Base-by-base conservation (phyloP, 2,113 vertebrate species). In the Anthoscopus minutus region DNA sequence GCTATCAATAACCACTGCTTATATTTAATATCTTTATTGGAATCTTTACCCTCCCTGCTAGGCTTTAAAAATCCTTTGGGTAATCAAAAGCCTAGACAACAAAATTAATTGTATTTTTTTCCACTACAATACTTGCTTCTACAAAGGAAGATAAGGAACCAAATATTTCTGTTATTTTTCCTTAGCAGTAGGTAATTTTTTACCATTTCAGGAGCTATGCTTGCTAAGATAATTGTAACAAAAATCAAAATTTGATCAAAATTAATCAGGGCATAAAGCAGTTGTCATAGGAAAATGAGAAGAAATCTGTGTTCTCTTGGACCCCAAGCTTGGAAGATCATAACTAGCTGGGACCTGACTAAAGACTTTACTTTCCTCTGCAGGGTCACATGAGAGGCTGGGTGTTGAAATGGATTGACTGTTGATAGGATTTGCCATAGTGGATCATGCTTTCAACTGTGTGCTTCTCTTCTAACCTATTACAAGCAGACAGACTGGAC, bases 341-440 rank as follows among this genome's bases (percentile, higher is more conserved):
- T 51, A 90, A 44, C 47, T 56, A 38, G 31, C 60, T 74, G 53
- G 71, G 78, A 88, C 47, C 44, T 70, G 48, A 62, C 56, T 78
- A 15, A 88, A 73, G 76, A 51, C 45, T 90, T 72, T 24, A 14
- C 44, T 80, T 5, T 90, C 25, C 60, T 93, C 60, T 81, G 54
- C 42, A 38, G 71, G 70, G 71, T 92, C 89, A 72, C 73, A 48
- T 87, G 70, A 87, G 89, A 82, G 70, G 37, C 70, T 85, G 57
- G 18, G 35, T 11, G 2, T 16, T 82, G 89, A 81, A 94, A 64
- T 90, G 86, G 95, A 86, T 95, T 95, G 90, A 90, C 82, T 90
- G 85, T 88, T 97, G 95, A 96, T 93, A 95, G 92, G 94, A 96
- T 96, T 96, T 96, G 79, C 93, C 64, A 42, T 86, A 67, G 56